These are phyloP conservation scores for Andricus grossulariae DNA, from an alignment of 1,140 invertebrate genomes.

Conservation along the genomic window DNA sequence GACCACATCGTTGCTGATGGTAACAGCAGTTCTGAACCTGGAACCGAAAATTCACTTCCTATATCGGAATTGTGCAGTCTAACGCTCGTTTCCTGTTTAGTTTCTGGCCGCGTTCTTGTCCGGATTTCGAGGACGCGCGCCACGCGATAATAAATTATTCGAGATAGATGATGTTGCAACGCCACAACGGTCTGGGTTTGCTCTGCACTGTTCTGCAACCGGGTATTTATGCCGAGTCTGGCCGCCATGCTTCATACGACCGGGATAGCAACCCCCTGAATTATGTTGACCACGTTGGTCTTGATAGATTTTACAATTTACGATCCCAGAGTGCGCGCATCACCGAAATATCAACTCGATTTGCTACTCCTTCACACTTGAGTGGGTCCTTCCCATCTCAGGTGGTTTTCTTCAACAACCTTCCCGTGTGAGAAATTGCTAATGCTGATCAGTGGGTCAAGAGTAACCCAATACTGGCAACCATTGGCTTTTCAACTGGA, in stretches of 20 bases:
- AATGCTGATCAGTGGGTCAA: too few species aligned
- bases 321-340: conserved; percentile 63
- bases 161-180: conserved; percentile 76
- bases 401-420: conserved; percentile 4
- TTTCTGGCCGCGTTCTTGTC: conserved; percentile 72
- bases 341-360: conserved; percentile 52
- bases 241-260: conserved; percentile 74
- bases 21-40: background rate
- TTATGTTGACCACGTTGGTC: conserved; percentile 75
- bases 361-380: conserved; percentile 16
- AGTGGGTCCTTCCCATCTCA: conserved; percentile 1
- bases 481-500: too few species aligned
- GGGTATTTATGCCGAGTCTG: conserved; percentile 76
- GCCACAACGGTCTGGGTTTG: conserved; percentile 69
- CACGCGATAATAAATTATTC: conserved; percentile 75
- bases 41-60: conserved; percentile 9
- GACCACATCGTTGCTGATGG: background rate
- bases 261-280: conserved; percentile 66
- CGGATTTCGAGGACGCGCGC: conserved; percentile 70
- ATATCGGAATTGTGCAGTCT: conserved; percentile 24
- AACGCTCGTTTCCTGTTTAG: conserved; percentile 48
- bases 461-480: too few species aligned
- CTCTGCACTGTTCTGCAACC: conserved; percentile 71
- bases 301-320: conserved; percentile 77
- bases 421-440: background rate